Base-by-base conservation (phyloP, 2,113 vertebrate species). In the Xyrauchen texanus region DNA sequence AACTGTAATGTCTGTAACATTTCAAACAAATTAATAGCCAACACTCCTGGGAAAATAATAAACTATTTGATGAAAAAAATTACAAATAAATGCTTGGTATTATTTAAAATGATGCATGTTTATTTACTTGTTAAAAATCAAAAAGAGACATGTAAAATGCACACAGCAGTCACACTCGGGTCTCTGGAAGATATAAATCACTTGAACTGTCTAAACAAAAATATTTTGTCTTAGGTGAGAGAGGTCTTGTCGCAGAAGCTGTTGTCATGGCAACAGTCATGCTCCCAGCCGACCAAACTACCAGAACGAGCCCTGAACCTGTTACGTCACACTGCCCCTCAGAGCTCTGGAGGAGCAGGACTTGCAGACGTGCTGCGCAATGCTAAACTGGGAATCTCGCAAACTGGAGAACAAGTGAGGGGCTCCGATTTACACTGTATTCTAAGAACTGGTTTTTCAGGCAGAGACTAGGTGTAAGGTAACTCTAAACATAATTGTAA, bases 221-320 rank as follows among this genome's bases (percentile, higher is more conserved):
- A 9, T 72, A 15, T 13, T 44, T 69, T 45, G 65, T 66, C 47
- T 34, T 86, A 95, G 94, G 94, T 95, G 69, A 90, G 90, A 83
- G 94, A 95, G 84, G 89, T 95, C 47, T 76, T 95, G 76, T 93
- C 92, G 0, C 90, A 93, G 88, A 95, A 94, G 84, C 86, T 95
- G 79, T 94, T 92, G 0, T 89, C 89, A 5, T 95, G 94, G 94
- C 94, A 94, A 55, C 90, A 92, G 86, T 93, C 94, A 0, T 95
- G 94, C 58, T 90, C 92, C 15, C 93, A 94, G 81, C 94, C 94
- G 11, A 95, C 94, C 1, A 93, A 93, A 68, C 91, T 95, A n/a
- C 94, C 94, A 0, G 94, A 95, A 73, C 90, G 94, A 0, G 94
- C 93, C 0, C 87, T 95, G 51, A 93, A 93, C 68, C 91, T 95